A percentile compares a stretch with the other conserved stretches of the same genome.
Conservation (phyloP, 2,113 vertebrate species). For the Nothobranchius kuhntae region DNA sequence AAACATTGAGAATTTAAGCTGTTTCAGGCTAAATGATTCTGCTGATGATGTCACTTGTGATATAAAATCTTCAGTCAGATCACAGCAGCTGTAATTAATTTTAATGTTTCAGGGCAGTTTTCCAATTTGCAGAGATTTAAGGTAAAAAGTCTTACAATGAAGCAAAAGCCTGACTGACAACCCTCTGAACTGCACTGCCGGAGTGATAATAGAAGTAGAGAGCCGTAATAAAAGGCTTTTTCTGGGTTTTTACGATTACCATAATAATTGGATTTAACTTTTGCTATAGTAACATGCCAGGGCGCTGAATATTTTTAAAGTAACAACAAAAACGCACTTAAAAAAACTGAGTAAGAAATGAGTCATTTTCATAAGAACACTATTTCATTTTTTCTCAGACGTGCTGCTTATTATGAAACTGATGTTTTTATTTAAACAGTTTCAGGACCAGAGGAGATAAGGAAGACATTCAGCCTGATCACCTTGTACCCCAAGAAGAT, state of each 20-base stretch:
- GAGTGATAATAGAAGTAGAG: neutral
- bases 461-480: constrained; percentile 8
- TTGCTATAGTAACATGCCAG: neutral
- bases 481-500: constrained; percentile 11
- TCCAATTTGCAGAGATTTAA: neutral
- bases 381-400: no score
- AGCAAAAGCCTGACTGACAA: neutral
- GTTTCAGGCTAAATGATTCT: neutral
- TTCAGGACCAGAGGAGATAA: constrained; percentile 11
- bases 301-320: no score
- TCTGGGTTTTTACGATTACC: neutral
- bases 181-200: neutral
- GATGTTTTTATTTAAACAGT: constrained; percentile 3
- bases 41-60: neutral
- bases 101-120: constrained; percentile 3
- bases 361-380: no score
- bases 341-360: no score
- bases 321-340: no score
- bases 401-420: no score
- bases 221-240: neutral
- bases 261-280: neutral
- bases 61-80: neutral
- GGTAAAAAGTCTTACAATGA: neutral
- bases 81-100: constrained; percentile 2
- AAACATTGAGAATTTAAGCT: neutral